phyloP scores from a whole-genome alignment of 2,888 invertebrate species.

The Dynastes hyllus region DNA sequence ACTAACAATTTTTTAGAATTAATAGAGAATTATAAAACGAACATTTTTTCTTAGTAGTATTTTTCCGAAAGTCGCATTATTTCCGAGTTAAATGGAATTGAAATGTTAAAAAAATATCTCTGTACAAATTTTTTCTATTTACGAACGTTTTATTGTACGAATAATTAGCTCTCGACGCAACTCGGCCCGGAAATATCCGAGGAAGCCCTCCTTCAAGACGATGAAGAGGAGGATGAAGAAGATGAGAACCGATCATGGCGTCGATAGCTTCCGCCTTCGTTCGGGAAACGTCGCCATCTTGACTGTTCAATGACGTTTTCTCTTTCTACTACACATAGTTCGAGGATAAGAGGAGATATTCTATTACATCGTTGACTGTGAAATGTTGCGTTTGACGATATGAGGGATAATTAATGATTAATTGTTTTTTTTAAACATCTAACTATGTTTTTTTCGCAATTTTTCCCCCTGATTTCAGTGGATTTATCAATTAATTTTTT shows the following conservation, averaged over 20 bases:
- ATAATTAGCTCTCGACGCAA: slow-evolving; percentile 42
- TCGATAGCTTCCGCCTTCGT: slow-evolving; percentile 76
- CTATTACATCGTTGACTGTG: slow-evolving; percentile 40
- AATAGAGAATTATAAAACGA: too few species aligned
- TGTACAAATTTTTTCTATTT: slow-evolving; percentile 6
- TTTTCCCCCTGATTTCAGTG: too few species aligned
- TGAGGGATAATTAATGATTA: too few species aligned
- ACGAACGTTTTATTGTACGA: slow-evolving; percentile 51
- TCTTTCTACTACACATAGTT: background rate
- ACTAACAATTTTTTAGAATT: too few species aligned
- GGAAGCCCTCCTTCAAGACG: slow-evolving; percentile 83
- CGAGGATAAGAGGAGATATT: background rate
- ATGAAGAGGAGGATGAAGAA: slow-evolving; percentile 91
- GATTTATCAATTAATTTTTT: too few species aligned
- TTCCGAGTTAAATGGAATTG: too few species aligned
- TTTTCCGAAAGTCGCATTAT: too few species aligned
- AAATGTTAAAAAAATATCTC: too few species aligned
- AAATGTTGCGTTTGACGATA: background rate
- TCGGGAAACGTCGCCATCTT: background rate
- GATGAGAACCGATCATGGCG: slow-evolving; percentile 92
- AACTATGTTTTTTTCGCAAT: too few species aligned
- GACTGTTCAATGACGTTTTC: background rate
- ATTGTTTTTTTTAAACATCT: too few species aligned
- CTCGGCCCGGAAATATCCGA: slow-evolving; percentile 72
- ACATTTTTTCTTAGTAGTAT: too few species aligned